phyloP scores from a whole-genome alignment of 2,888 invertebrate genomes.

The Pterobdella sp. region DNA sequence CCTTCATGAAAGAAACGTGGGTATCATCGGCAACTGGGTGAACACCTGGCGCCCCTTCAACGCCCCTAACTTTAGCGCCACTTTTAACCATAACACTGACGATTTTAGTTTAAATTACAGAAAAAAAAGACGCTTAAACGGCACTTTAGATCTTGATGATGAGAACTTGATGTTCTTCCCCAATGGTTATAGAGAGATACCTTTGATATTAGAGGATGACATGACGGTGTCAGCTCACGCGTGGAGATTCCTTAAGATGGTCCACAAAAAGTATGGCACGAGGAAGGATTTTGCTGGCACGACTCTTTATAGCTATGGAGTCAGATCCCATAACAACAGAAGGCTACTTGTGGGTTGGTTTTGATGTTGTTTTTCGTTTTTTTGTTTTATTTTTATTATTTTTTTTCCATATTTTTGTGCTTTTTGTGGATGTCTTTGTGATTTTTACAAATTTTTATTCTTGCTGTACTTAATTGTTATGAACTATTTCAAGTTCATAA shows the following conservation, averaged over 20 bases:
- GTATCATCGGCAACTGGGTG: conserved; percentile 40
- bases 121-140: not conserved
- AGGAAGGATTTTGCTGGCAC: not conserved
- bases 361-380: not conserved
- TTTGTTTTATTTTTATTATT: too few relatives aligned
- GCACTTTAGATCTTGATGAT: not conserved
- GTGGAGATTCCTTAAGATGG: not conserved
- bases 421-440: too few relatives aligned
- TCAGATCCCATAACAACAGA: not conserved
- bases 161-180: not conserved
- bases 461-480: not conserved
- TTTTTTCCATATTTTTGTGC: too few relatives aligned
- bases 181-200: not conserved
- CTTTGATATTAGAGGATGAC: not conserved
- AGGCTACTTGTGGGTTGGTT: not conserved
- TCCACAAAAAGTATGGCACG: not conserved
- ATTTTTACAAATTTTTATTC: not conserved
- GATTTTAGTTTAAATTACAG: not conserved
- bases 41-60: conserved; percentile 40
- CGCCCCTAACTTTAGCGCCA: conserved; percentile 23
- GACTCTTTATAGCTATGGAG: not conserved
- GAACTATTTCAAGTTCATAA: not conserved
- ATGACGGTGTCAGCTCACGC: not conserved
- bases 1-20: conserved; percentile 36
- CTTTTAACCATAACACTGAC: conserved; percentile 31